Percentiles rank a stretch among this genome's conserved stretches.
These are phyloP conservation scores for Ochotona curzoniae DNA, from an alignment of 2,113 vertebrate species.

Conservation along the genomic window DNA sequence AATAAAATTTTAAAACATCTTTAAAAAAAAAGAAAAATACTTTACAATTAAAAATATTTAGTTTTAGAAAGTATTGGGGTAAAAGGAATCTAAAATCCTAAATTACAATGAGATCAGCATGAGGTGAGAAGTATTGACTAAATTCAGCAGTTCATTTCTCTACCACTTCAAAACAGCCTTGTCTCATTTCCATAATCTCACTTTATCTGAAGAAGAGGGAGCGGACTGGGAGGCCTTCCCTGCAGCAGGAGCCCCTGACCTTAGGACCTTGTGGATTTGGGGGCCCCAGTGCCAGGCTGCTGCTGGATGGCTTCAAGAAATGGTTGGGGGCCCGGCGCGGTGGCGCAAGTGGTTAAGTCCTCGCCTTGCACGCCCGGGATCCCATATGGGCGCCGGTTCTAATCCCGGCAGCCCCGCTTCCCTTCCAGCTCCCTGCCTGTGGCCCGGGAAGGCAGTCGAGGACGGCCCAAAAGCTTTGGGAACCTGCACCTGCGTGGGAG, in stretches of 20 bases:
- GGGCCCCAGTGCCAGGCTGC: accelerated
- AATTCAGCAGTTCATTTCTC: background rate
- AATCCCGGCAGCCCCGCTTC: too few species aligned
- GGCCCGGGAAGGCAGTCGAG: too few species aligned
- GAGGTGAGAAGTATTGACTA: background rate
- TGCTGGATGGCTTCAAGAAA: too few species aligned
- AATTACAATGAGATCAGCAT: background rate
- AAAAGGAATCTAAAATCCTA: background rate
- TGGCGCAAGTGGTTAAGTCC: too few species aligned
- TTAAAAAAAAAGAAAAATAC: background rate
- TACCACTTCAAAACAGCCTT: background rate
- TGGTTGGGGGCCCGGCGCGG: too few species aligned
- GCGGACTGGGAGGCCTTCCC: background rate
- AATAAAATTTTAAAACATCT: background rate
- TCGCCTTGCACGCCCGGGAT: too few species aligned
- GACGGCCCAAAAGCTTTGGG: too few species aligned
- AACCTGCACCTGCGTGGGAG: too few species aligned
- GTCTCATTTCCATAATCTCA: background rate
- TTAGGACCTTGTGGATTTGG: background rate
- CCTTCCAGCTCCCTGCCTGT: too few species aligned
- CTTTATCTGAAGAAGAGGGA: background rate
- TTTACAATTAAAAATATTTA: background rate
- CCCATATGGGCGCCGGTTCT: too few species aligned
- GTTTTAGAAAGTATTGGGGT: background rate
- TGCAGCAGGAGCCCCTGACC: background rate